phyloP scores from a whole-genome alignment of 2,797 vertebrate genomes.

The Xenopus petersii region DNA sequence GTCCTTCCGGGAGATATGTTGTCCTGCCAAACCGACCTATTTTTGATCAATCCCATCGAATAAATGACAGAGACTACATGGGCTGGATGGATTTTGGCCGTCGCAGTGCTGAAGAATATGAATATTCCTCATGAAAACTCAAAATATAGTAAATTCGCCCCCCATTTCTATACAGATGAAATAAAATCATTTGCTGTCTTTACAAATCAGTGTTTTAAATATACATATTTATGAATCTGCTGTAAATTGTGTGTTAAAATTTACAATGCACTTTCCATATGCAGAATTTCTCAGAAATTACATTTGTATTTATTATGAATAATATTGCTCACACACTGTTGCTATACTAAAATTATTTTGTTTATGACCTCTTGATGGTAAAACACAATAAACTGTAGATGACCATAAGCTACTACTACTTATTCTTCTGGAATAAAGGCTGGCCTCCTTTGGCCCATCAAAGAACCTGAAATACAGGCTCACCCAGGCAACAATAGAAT shows the following conservation, averaged over 20 bases:
- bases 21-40: constrained; percentile 73
- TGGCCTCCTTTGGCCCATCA: too few relatives aligned
- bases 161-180: constrained; percentile 58
- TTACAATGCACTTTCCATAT: constrained; percentile 74
- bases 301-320: constrained; percentile 45
- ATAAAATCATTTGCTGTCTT: constrained; percentile 66
- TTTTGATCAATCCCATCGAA: constrained; percentile 78
- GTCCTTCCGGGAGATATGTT: constrained; percentile 78
- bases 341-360: constrained; percentile 68
- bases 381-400: constrained; percentile 55
- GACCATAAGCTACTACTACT: constrained; percentile 17
- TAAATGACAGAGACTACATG: constrained; percentile 92
- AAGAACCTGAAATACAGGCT: too few relatives aligned
- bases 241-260: constrained; percentile 83
- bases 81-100: constrained; percentile 98
- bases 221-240: constrained; percentile 72
- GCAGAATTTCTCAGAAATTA: constrained; percentile 72
- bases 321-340: constrained; percentile 57
- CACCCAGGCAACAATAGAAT: too few relatives aligned
- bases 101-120: constrained; percentile 90
- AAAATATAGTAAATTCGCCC: constrained; percentile 39
- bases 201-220: constrained; percentile 69
- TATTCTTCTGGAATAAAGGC: too few relatives aligned
- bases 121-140: constrained; percentile 78
- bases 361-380: constrained; percentile 51